Percentiles rank a stretch among this genome's conserved stretches.
Conservation (phyloP, 1,140 invertebrate species). For the Nixonia krombeini region DNA sequence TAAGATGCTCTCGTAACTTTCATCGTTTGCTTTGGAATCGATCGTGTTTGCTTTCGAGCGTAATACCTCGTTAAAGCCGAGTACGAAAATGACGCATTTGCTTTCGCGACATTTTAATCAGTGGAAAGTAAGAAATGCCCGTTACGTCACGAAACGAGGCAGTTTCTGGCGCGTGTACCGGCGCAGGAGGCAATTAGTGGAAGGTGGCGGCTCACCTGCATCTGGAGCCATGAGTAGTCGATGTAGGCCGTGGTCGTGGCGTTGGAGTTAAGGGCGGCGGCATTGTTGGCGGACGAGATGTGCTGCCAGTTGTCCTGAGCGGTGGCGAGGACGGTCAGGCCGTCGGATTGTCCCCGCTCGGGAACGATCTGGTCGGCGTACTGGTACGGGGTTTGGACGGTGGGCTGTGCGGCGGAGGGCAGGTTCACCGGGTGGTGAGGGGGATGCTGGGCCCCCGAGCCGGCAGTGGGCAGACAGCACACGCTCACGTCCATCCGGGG, state of each 20-base stretch:
- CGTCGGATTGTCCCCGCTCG: conserved; percentile 64
- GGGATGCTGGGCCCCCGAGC: conserved; percentile 63
- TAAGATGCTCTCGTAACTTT: no score
- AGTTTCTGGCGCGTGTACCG: no score
- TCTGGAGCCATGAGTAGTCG: conserved; percentile 70
- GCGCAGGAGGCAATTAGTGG: no score
- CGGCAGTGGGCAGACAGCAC: conserved; percentile 65
- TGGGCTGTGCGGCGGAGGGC: conserved; percentile 53
- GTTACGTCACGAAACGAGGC: no score
- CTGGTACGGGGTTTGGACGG: conserved; percentile 60
- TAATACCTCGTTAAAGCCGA: no score
- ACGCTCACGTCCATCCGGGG: conserved; percentile 69
- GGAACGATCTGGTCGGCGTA: conserved; percentile 70
- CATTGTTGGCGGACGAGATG: conserved; percentile 51
- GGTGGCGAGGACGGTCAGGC: conserved; percentile 56
- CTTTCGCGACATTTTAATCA: no score
- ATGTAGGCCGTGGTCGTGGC: conserved; percentile 64
- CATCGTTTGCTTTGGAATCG: no score
- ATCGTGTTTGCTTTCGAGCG: no score
- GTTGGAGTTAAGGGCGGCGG: conserved; percentile 49
- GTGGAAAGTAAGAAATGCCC: no score
- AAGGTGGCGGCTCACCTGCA: conserved; percentile 70
- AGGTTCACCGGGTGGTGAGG: conserved; percentile 56
- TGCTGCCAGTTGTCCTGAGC: conserved; percentile 63
- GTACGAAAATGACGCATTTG: no score